Evolutionary conservation across 1,140 invertebrate species (phyloP).

Genomic region (Melanaphis sacchari): DNA sequence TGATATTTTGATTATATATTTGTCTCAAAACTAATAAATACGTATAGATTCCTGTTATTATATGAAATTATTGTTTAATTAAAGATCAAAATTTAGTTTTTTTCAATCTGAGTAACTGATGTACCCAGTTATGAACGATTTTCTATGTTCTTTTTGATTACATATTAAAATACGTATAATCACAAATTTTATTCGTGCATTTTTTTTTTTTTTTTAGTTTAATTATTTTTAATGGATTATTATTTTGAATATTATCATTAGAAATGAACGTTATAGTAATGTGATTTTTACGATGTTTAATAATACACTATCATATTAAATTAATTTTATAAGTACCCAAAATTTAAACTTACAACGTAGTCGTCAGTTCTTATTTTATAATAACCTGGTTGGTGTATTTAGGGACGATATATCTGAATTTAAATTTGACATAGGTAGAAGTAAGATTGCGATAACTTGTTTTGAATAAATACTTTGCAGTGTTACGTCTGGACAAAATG

Average conservation of each 20-base stretch:
- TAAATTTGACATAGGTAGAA: not conserved
- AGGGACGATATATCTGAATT: not conserved
- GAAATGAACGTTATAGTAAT: not conserved
- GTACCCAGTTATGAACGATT: not conserved
- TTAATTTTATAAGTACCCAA: not conserved
- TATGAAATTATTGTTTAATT: conserved; percentile 5
- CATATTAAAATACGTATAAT: not conserved
- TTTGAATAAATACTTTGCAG: too few species aligned
- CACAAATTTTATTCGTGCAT: not conserved
- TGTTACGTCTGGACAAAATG: too few species aligned
- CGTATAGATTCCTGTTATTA: not conserved
- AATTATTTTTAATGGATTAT: not conserved
- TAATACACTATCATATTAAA: conserved; percentile 11
- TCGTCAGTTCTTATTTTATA: not conserved
- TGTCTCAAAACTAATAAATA: not conserved
- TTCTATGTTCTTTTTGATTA: not conserved
- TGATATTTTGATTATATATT: not conserved
- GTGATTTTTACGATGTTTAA: not conserved
- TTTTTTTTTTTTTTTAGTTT: not conserved
- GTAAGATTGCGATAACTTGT: not conserved
- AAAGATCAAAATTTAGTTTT: not conserved
- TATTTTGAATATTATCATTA: not conserved
- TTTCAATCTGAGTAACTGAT: not conserved
- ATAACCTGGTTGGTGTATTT: not conserved
- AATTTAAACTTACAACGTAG: not conserved